Conservation (phyloP, 2,888 invertebrate species). For the Eupithecia inturbata region DNA sequence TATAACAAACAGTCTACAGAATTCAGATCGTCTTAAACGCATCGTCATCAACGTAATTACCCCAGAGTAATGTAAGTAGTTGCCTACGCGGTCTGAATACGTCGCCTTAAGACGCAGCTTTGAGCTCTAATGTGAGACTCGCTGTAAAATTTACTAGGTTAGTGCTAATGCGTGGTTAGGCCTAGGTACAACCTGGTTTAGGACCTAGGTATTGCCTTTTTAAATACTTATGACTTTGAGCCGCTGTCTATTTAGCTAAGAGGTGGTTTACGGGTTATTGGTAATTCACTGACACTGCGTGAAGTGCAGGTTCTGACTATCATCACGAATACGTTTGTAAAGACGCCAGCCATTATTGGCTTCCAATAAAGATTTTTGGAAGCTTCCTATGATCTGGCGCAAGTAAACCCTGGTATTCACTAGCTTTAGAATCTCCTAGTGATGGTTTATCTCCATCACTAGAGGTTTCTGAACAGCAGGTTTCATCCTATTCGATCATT, state of each 20-base stretch:
- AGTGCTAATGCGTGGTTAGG: not conserved
- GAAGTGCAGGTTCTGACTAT: too few species aligned
- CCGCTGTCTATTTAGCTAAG: too few species aligned
- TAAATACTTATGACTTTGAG: not conserved
- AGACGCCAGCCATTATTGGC: too few species aligned
- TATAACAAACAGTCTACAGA: not conserved
- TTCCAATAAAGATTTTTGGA: not conserved
- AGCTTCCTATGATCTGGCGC: not conserved
- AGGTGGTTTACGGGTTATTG: too few species aligned
- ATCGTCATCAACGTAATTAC: not conserved
- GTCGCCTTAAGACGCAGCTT: slow-evolving; percentile 1
- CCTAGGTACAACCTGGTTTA: not conserved
- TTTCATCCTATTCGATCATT: too few species aligned
- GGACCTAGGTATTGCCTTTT: not conserved
- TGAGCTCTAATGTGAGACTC: slow-evolving; percentile 1
- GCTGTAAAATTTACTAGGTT: not conserved
- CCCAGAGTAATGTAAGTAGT: slow-evolving; percentile 2
- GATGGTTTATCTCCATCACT: too few species aligned
- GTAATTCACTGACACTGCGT: too few species aligned
- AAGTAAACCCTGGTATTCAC: not conserved
- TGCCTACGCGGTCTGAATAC: slow-evolving; percentile 3
- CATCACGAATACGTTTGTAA: too few species aligned
- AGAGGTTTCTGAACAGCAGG: too few species aligned
- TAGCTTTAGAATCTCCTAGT: too few species aligned
- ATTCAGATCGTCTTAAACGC: not conserved